These are phyloP conservation scores for Sardina pilchardus DNA, from an alignment of 2,113 vertebrate species.

Conservation along the genomic window DNA sequence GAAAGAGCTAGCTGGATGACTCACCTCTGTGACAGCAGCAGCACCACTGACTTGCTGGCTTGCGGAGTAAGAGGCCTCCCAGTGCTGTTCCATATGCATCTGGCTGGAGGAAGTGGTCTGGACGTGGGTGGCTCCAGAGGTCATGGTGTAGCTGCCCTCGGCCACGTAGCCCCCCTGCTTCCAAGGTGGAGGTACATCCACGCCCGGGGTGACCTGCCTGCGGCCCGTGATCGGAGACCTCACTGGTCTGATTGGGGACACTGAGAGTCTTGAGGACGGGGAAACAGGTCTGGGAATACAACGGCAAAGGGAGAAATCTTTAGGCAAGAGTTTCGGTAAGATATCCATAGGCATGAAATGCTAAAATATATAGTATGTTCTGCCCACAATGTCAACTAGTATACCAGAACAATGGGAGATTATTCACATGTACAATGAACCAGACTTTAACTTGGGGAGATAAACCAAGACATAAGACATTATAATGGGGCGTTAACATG, in stretches of 20 bases:
- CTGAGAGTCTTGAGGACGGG: slow-evolving; percentile 82
- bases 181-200: slow-evolving; percentile 90
- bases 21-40: slow-evolving; percentile 59
- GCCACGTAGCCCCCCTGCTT: slow-evolving; percentile 80
- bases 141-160: slow-evolving; percentile 75
- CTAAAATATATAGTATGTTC: no score
- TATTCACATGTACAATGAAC: no score
- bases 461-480: no score
- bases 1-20: neutral
- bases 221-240: slow-evolving; percentile 80
- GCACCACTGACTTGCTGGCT: slow-evolving; percentile 75
- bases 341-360: neutral
- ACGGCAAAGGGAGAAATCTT: neutral
- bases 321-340: neutral
- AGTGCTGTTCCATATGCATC: slow-evolving; percentile 75
- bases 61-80: slow-evolving; percentile 75
- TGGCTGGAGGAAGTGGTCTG: slow-evolving; percentile 68
- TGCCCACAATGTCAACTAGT: no score
- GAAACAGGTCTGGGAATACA: slow-evolving; percentile 75
- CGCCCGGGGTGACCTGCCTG: slow-evolving; percentile 57
- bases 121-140: slow-evolving; percentile 69
- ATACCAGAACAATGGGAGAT: no score
- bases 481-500: neutral
- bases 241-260: slow-evolving; percentile 85
- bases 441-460: neutral